A percentile compares a stretch with the other conserved stretches of the same genome.
These are phyloP conservation scores for Molossus molossus DNA, from an alignment of 2,797 vertebrate genomes.

Conservation along the genomic window DNA sequence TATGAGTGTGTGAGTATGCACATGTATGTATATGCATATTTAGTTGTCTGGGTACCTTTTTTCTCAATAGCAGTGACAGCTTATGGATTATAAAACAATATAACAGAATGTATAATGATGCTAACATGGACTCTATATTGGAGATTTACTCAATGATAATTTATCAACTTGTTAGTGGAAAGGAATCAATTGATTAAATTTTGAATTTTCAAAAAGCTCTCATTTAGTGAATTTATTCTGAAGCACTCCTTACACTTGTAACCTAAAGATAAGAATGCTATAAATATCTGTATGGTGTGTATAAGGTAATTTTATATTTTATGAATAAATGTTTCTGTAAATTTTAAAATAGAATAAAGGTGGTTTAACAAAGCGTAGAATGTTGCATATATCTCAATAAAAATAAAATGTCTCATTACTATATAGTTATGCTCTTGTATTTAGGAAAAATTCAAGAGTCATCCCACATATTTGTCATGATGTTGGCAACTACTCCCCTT, in stretches of 20 bases:
- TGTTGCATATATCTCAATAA: neutral
- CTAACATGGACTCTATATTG: neutral
- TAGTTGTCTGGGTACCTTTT: neutral
- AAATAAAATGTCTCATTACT: neutral
- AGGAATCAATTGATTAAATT: slow-evolving; percentile 35
- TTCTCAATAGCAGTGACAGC: slow-evolving; percentile 14
- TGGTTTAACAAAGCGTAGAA: neutral
- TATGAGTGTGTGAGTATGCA: neutral
- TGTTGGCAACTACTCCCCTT: neutral
- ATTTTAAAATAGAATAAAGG: slow-evolving; percentile 19
- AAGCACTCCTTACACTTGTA: slow-evolving; percentile 14
- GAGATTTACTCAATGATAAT: slow-evolving; percentile 30
- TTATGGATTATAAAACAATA: slow-evolving; percentile 54
- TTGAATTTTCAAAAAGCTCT: slow-evolving; percentile 56
- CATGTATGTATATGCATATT: neutral
- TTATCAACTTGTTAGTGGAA: slow-evolving; percentile 49
- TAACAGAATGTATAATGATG: slow-evolving; percentile 5
- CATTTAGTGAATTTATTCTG: slow-evolving; percentile 58
- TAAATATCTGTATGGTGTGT: neutral
- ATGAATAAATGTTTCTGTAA: neutral
- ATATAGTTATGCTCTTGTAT: neutral
- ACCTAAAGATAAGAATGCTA: neutral
- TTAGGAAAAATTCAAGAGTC: slow-evolving; percentile 16
- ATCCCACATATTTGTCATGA: neutral
- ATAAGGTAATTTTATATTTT: slow-evolving; percentile 58